A percentile compares a stretch with the other conserved stretches of the same genome.
Evolutionary conservation across 2,888 invertebrate species (phyloP).

Genomic region (Drosophila limbata): DNA sequence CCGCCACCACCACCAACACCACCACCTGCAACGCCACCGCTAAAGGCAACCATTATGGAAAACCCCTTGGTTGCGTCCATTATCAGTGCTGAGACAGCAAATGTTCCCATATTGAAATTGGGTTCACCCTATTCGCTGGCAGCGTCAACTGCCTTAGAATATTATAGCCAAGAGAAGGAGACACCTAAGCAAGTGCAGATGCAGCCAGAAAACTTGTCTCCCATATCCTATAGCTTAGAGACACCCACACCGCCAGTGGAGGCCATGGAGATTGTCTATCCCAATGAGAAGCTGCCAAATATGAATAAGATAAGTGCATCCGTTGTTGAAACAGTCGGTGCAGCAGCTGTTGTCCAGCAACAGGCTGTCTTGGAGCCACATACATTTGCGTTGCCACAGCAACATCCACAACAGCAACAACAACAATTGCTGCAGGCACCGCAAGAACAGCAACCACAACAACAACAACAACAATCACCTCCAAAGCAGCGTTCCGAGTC

Average conservation of each 20-base stretch:
- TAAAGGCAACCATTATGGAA: slow-evolving; percentile 13
- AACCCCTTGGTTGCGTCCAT: neutral
- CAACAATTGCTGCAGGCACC: slow-evolving; percentile 3
- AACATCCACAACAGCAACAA: slow-evolving; percentile 1
- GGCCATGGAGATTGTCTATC: slow-evolving; percentile 57
- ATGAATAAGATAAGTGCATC: neutral
- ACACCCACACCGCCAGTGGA: slow-evolving; percentile 51
- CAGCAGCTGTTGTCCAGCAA: slow-evolving; percentile 13
- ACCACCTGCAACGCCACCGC: slow-evolving; percentile 3
- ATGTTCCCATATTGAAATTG: slow-evolving; percentile 25
- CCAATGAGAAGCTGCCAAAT: slow-evolving; percentile 26
- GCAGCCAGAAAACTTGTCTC: slow-evolving; percentile 30
- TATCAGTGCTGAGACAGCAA: neutral
- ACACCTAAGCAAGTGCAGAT: slow-evolving; percentile 14
- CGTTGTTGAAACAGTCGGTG: neutral
- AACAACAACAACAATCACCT: slow-evolving; percentile 6
- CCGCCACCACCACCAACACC: neutral
- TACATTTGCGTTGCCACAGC: slow-evolving; percentile 1
- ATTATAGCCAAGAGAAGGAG: slow-evolving; percentile 21
- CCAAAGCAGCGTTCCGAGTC: slow-evolving; percentile 28
- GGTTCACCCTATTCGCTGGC: slow-evolving; percentile 44
- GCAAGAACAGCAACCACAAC: slow-evolving; percentile 7
- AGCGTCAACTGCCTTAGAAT: slow-evolving; percentile 15
- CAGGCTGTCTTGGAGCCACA: slow-evolving; percentile 2
- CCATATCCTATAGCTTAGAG: slow-evolving; percentile 47